Evolutionary conservation across 1,140 invertebrate genomes (phyloP).

Genomic region (Charaxes varanes): DNA sequence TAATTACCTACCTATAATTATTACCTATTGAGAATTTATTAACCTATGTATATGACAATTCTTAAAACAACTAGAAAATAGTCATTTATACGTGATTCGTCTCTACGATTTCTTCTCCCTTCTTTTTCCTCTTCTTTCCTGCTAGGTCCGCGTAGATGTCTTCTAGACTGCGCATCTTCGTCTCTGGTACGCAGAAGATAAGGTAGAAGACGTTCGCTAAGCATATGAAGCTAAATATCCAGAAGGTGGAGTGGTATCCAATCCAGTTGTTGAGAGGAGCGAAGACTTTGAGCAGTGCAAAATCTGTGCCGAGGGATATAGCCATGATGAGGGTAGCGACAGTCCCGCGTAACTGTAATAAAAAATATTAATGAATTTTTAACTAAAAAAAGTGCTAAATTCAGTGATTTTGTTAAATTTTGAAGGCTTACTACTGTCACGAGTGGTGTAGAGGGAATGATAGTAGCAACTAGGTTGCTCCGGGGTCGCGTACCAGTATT

Average conservation of each 20-base stretch:
- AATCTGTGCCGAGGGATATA: slow-evolving; percentile 59
- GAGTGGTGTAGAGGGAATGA: too few species aligned
- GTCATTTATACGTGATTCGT: slow-evolving; percentile 40
- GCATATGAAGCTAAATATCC: slow-evolving; percentile 79
- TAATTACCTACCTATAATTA: not conserved
- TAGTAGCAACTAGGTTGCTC: too few species aligned
- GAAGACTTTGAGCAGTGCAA: slow-evolving; percentile 58
- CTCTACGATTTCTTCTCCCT: slow-evolving; percentile 29
- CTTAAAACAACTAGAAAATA: slow-evolving; percentile 5
- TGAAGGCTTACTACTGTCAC: too few species aligned
- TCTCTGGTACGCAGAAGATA: slow-evolving; percentile 81
- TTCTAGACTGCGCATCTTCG: slow-evolving; percentile 83
- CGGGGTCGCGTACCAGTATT: too few species aligned
- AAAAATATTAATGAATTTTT: slow-evolving; percentile 3
- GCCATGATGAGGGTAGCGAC: slow-evolving; percentile 63
- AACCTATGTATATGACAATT: not conserved
- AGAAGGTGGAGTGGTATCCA: slow-evolving; percentile 79
- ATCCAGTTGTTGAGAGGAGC: slow-evolving; percentile 71
- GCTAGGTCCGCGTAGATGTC: slow-evolving; percentile 76
- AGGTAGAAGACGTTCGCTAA: slow-evolving; percentile 77
- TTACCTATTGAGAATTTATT: not conserved
- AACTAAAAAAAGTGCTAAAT: too few species aligned
- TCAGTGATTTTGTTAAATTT: too few species aligned
- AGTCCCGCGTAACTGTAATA: slow-evolving; percentile 52
- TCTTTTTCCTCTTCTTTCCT: slow-evolving; percentile 40